Base-by-base conservation (phyloP, 2,113 vertebrate genomes). In the Cranoglanis bouderius region DNA sequence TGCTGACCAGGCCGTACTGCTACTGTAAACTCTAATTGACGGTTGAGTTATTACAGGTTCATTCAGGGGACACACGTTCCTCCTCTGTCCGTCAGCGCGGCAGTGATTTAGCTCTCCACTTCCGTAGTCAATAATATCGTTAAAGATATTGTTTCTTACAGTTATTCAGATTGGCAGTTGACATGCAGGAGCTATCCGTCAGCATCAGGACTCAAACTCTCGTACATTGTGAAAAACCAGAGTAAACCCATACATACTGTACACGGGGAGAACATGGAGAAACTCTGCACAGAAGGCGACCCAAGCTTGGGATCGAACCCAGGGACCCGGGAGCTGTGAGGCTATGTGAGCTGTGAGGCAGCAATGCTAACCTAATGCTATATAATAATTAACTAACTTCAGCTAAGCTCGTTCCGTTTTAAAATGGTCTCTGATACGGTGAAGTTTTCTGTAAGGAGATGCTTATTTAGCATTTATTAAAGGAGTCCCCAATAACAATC, bases 11-110 rank as follows among this genome's bases (percentile, higher is more conserved):
- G 90, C 43, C 61, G 86, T 87, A 63, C 59, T 89, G 63, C 61
- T 78, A 84, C 90, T 90, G 92, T 90, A 89, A 92, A 92, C 65
- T 67, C 85, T 92, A 91, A 94, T 89, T 89, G 88, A 94, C 93
- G 93, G 82, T 3, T 86, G 87, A 92, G 70, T 90, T 90, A 81
- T 89, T 88, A 77, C 72, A 77, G 72, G 46, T 90, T 93, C 90
- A 89, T 90, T 91, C 82, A 81, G 63, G 35, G 78, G 90, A 91
- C 91, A 90, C 90, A 87, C 40, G 10, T 77, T 29, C 46, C 21
- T 75, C 63, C 72, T 26, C 67, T 78, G 82, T 65, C 21, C 49
- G 49, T 89, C 78, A 53, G 74, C 35, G 43, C 55, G 72, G 75
- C 12, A 40, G 87, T 89, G 90, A 93, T 93, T 85, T 89, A 86